phyloP scores from a whole-genome alignment of 2,113 vertebrate genomes.

The Rattus norvegicus region DNA sequence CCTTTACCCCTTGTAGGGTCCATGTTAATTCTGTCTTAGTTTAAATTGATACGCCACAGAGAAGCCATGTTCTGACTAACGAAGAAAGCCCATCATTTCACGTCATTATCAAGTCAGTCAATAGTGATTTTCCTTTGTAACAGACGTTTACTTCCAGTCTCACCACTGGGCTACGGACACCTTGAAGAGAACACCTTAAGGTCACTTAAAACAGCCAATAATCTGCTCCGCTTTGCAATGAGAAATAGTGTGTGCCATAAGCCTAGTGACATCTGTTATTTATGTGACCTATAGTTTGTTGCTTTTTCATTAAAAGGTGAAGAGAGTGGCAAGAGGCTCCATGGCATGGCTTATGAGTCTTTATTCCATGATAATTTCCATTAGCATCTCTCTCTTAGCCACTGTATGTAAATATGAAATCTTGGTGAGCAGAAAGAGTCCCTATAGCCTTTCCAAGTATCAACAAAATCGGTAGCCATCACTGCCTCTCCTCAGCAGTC shows the following conservation, averaged over 20 bases:
- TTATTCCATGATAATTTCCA: not conserved
- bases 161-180: not conserved
- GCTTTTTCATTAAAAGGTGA: conserved; percentile 32
- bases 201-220: not conserved
- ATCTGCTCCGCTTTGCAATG: not conserved
- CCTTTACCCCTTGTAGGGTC: not conserved
- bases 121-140: not conserved
- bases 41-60: not conserved
- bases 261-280: not conserved
- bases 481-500: not conserved
- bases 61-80: not conserved
- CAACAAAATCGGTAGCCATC: not conserved
- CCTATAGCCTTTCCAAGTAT: not conserved
- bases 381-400: not conserved
- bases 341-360: not conserved
- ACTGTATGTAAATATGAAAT: not conserved
- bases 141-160: not conserved
- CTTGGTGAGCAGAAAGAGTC: not conserved
- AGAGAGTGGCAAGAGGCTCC: not conserved
- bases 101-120: not conserved
- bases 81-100: not conserved
- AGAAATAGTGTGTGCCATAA: not conserved
- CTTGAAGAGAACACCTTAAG: not conserved
- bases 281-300: not conserved
- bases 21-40: not conserved